These are phyloP conservation scores for Ostrea edulis DNA, from an alignment of 1,140 invertebrate species.

Conservation along the genomic window DNA sequence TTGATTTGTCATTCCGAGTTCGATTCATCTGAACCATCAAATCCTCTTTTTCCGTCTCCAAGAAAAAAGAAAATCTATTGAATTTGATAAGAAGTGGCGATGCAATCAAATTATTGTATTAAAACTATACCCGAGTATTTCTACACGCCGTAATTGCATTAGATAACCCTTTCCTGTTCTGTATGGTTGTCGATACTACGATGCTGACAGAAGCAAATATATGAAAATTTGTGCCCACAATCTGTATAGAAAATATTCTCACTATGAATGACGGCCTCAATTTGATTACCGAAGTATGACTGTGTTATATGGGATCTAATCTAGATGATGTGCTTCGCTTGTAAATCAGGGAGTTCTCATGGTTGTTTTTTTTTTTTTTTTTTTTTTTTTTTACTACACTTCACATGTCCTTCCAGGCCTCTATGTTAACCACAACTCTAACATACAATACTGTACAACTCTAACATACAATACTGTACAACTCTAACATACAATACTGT, in stretches of 20 bases:
- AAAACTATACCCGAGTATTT: neutral
- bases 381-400: neutral
- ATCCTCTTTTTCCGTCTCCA: neutral
- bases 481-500: neutral
- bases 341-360: neutral
- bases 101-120: neutral
- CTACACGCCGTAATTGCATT: neutral
- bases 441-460: neutral
- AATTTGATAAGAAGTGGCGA: neutral
- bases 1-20: neutral
- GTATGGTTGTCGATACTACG: neutral
- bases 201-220: neutral
- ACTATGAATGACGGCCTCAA: neutral
- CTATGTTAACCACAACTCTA: too few species aligned
- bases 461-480: neutral
- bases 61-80: neutral
- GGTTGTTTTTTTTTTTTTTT: neutral
- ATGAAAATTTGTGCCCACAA: neutral
- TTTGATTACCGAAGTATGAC: conserved; percentile 9
- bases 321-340: conserved; percentile 5
- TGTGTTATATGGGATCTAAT: neutral
- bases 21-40: neutral
- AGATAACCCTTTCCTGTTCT: neutral
- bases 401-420: neutral
- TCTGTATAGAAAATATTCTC: conserved; percentile 13